Evolutionary conservation across 2,797 vertebrate species (phyloP), one percentile per base, ranked within the genome.

Genomic region (Myotis daubentonii): DNA sequence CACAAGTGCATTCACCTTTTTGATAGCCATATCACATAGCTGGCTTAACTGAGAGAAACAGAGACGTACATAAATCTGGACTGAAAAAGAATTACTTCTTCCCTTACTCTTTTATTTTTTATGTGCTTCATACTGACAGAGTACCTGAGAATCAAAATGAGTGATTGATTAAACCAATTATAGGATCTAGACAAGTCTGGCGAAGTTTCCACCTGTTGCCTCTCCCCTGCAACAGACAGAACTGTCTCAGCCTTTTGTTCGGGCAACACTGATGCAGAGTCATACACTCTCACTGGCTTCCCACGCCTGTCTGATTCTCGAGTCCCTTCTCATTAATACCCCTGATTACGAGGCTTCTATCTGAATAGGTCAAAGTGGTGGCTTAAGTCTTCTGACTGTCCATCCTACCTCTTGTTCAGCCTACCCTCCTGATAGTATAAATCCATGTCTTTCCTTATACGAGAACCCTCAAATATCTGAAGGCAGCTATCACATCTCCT

Each of bases 11-110:
- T 66, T 89, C 60, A 44, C 3, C 17, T 25, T 79, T 76, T 74
- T 93, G 88, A 65, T 3, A 94, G 78, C 22, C 15, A 13, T 6
- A n/a, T 66, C 70, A 44, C 44, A 93, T 0, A 65, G n/a, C 0
- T 8, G n/a, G 38, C n/a, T 95, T 47, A 51, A 47, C 10, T 36
- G 28, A 75, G 41, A 90, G 17, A 66, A 89, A 47, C 12, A 72
- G 20, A 53, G 23, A 66, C 30, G 53, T 36, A 41, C 25, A 0
- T 23, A 66, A 36, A 49, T 82, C 87, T 12, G 44, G n/a, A 44
- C 22, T 70, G 72, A 80, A 81, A 71, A 94, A 95, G 60, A 87
- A 92, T 93, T 3, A 80, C 30, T 62, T 68, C 51, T 89, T 87
- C 71, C 49, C 6, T 53, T 66, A 72, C 22, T 79, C 38, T 87